phyloP scores from a whole-genome alignment of 1,140 invertebrate genomes.

The Scaptomyza hsui region DNA sequence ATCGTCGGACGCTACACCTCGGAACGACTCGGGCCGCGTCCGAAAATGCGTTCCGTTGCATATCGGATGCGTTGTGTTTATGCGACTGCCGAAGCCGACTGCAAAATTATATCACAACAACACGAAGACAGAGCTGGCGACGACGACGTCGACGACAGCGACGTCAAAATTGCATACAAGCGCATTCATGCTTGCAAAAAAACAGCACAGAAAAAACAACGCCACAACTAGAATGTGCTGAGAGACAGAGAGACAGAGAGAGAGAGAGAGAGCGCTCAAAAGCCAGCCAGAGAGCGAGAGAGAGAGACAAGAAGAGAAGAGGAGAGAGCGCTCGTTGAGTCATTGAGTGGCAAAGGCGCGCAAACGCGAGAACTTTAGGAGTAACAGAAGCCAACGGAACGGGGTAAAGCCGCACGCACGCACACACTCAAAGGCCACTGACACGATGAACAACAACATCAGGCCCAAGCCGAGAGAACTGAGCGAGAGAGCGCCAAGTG shows the following conservation, averaged over 20 bases:
- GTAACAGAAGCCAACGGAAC: constrained; percentile 56
- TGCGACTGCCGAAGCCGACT: constrained; percentile 83
- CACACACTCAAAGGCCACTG: constrained; percentile 17
- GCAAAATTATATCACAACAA: constrained; percentile 83
- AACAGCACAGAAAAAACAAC: constrained; percentile 36
- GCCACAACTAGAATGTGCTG: constrained; percentile 65
- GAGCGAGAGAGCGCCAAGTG: constrained; percentile 21
- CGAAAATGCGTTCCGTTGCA: constrained; percentile 84
- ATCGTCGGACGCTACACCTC: constrained; percentile 84
- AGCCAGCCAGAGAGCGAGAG: constrained; percentile 10
- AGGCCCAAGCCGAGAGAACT: constrained; percentile 5
- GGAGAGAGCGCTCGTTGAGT: constrained; percentile 54
- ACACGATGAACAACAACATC: constrained; percentile 20
- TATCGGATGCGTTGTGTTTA: constrained; percentile 84
- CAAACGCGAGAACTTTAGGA: constrained; percentile 79
- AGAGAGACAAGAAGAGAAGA: constrained; percentile 12
- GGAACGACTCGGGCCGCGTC: constrained; percentile 84
- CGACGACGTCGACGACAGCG: constrained; percentile 37
- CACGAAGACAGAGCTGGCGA: constrained; percentile 74
- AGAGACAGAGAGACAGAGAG: constrained; percentile 45
- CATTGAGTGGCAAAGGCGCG: constrained; percentile 52
- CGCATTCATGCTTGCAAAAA: constrained; percentile 61
- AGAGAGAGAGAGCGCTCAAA: constrained; percentile 24
- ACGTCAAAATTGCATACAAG: constrained; percentile 74
- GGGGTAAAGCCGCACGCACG: constrained; percentile 58